Base-by-base conservation (phyloP, 1,140 invertebrate species). In the Agrilus planipennis region DNA sequence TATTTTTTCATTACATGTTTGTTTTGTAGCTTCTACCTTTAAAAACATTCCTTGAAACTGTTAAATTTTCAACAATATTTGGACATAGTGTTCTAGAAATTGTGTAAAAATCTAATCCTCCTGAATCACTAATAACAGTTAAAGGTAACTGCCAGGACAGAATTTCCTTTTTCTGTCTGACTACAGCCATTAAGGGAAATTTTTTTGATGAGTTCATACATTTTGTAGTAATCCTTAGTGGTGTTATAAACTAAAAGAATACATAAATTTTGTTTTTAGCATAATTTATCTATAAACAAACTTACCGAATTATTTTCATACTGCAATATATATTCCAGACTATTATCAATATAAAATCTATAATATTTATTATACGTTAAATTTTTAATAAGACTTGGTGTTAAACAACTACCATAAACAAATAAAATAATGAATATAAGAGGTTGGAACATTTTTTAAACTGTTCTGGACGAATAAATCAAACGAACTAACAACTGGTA, bases 61-160 rank as follows among this genome's bases (percentile, higher is more conserved):
- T 32, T 16, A 5, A 44, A 32, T 35, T 23, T 14, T 70, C 69
- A 42, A 76, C 64, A 1, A 75, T 47, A 38, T 55, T 49, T 42
- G 51, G 75, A 51, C 79, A 83, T 12, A 83, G 59, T 0, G 76
- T 81, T 20, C 77, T 59, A 6, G 72, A 74, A 14, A 75, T 75
- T 47, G 67, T 67, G 21, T 58, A 62, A 54, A 74, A 77, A 35
- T 68, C 59, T 52, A 69, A 69, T 55, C 60, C 41, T 14, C 54
- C 58, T 30, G 55, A 54, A 3, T 58, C 55, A 0, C 69, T 68
- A 45, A 75, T 70, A 0, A 76, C 63, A 22, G 69, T 44, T 44
- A 80, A 57, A 5, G 79, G 79, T 14, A 82, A 54, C 48, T 78
- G 73, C 79, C 79, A 82, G 3, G 77, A 79, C 39, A 78, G 58